A percentile compares a stretch with the other conserved stretches of the same genome.
Evolutionary conservation across 2,797 vertebrate species (phyloP).

Genomic region (Sebastes flavidus): DNA sequence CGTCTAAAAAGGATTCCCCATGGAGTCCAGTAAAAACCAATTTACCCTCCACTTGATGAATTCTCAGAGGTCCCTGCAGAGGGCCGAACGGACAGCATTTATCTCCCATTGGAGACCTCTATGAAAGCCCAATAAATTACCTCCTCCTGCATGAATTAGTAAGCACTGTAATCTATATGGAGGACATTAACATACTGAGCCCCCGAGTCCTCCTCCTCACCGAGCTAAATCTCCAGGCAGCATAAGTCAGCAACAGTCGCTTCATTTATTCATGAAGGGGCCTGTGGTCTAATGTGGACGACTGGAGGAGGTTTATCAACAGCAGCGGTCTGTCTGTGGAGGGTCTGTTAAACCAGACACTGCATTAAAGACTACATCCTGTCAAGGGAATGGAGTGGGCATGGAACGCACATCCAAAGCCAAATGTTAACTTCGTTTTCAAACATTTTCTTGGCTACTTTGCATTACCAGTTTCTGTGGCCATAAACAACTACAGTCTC

Average conservation of each 20-base stretch:
- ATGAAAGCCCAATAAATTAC: conserved; percentile 75
- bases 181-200: conserved; percentile 56
- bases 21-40: conserved; percentile 66
- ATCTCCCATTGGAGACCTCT: conserved; percentile 68
- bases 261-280: conserved; percentile 62
- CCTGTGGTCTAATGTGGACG: conserved; percentile 20
- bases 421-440: background rate
- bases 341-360: background rate
- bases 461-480: background rate
- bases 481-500: background rate
- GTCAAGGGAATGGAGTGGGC: background rate
- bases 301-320: conserved; percentile 31
- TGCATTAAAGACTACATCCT: background rate
- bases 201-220: conserved; percentile 21
- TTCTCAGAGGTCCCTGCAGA: conserved; percentile 64
- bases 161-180: conserved; percentile 68
- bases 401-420: background rate
- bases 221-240: conserved; percentile 32
- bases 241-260: conserved; percentile 45
- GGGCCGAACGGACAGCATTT: conserved; percentile 60
- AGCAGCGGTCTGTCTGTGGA: background rate
- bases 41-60: conserved; percentile 65
- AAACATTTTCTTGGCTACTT: background rate
- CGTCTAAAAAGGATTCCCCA: conserved; percentile 44
- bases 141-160: conserved; percentile 73